Evolutionary conservation across 2,888 invertebrate species (phyloP).

Genomic region (Stictocephala bisonia): DNA sequence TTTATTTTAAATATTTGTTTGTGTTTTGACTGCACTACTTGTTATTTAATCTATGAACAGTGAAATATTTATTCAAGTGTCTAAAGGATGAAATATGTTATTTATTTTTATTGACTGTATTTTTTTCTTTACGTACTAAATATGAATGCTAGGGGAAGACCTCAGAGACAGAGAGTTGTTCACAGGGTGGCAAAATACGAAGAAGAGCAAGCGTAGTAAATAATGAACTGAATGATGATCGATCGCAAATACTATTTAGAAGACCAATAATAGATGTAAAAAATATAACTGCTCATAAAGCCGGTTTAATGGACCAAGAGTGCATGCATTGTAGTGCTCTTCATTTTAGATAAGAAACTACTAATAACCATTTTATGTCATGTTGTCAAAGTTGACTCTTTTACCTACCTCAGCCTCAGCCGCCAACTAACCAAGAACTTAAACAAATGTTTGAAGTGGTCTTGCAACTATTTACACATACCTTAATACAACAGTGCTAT

Average conservation of each 20-base stretch:
- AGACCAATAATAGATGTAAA: not conserved
- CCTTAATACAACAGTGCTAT: constrained; percentile 22
- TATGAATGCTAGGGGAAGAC: too few relatives aligned
- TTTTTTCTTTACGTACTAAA: too few relatives aligned
- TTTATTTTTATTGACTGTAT: too few relatives aligned
- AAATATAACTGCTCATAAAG: not conserved
- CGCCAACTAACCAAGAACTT: constrained; percentile 15
- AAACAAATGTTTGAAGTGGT: not conserved
- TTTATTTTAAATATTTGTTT: too few relatives aligned
- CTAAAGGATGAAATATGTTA: too few relatives aligned
- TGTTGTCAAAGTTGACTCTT: constrained; percentile 38
- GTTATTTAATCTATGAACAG: too few relatives aligned
- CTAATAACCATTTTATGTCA: constrained; percentile 8
- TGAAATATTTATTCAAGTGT: too few relatives aligned
- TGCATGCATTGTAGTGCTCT: constrained; percentile 36
- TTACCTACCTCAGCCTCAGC: constrained; percentile 35
- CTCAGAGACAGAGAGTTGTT: too few relatives aligned
- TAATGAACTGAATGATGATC: not conserved
- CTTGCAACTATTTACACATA: not conserved
- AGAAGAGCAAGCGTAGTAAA: too few relatives aligned
- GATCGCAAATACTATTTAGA: not conserved
- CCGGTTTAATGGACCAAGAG: not conserved
- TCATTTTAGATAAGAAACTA: constrained; percentile 16
- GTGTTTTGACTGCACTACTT: too few relatives aligned
- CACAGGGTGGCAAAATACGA: too few relatives aligned